A percentile compares a stretch with the other conserved stretches of the same genome.
Evolutionary conservation across 2,888 invertebrate genomes (phyloP).

Genomic region (Xestia rhomboidea): DNA sequence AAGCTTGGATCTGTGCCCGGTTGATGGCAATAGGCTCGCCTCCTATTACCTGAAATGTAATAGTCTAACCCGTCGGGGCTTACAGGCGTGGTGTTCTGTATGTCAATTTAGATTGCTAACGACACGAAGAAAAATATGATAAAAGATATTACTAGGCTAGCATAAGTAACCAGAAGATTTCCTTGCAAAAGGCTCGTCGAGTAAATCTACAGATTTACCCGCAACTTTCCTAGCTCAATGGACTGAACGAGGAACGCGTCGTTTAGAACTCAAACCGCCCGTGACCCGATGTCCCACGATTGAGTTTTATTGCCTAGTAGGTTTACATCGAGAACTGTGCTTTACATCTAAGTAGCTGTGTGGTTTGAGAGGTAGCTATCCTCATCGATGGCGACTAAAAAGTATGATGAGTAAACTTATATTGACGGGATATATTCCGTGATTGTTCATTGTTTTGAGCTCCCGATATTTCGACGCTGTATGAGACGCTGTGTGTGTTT

Average conservation of each 20-base stretch:
- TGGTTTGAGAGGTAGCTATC: too few relatives aligned
- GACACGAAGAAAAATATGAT: neutral
- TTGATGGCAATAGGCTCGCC: too few relatives aligned
- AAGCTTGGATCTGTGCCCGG: too few relatives aligned
- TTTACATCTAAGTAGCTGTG: neutral
- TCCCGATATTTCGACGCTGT: too few relatives aligned
- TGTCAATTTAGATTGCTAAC: neutral
- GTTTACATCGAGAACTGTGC: conserved; percentile 1
- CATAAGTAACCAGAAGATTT: neutral
- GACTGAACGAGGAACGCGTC: conserved; percentile 66
- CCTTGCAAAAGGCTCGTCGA: neutral
- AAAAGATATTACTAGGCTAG: neutral
- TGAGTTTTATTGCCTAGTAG: conserved; percentile 9
- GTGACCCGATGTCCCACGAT: conserved; percentile 56
- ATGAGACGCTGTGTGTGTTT: too few relatives aligned
- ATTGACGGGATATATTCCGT: too few relatives aligned
- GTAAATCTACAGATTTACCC: neutral
- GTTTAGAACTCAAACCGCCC: conserved; percentile 76
- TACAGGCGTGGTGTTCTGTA: neutral
- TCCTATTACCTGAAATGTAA: too few relatives aligned
- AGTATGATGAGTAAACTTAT: too few relatives aligned
- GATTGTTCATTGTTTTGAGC: too few relatives aligned
- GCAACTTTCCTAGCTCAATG: conserved; percentile 26
- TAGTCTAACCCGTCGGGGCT: neutral
- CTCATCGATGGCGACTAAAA: too few relatives aligned